Conservation (phyloP, 2,113 vertebrate species). For the Ondatra zibethicus region DNA sequence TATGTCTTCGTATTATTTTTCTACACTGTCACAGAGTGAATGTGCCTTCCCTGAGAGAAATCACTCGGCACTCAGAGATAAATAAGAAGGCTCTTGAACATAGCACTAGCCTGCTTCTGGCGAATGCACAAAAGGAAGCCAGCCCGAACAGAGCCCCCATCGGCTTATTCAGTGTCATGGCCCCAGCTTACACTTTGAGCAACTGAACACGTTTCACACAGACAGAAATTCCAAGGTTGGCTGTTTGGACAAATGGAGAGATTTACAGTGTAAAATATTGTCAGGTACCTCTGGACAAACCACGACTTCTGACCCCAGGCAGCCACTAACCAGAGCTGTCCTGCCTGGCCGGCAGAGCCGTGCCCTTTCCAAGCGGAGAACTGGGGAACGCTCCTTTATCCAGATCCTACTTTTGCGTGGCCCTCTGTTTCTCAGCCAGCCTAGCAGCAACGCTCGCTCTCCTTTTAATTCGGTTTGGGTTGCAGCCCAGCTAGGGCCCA, state of each 20-base stretch:
- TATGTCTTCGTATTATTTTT: neutral
- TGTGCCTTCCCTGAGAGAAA: neutral
- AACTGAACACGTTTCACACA: neutral
- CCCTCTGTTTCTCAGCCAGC: neutral
- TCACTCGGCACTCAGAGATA: neutral
- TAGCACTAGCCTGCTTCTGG: neutral
- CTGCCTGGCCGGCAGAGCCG: neutral
- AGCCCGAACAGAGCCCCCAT: neutral
- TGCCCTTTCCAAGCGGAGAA: neutral
- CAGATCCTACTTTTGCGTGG: neutral
- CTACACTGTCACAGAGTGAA: neutral
- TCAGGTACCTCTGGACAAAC: neutral
- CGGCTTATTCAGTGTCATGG: too few species aligned
- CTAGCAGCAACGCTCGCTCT: fast-evolving
- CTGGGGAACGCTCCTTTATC: neutral
- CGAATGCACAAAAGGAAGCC: neutral
- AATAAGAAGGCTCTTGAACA: neutral
- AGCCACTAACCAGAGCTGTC: neutral
- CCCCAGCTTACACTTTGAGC: neutral
- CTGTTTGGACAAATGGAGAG: neutral
- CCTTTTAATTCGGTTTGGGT: neutral
- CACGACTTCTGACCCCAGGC: neutral
- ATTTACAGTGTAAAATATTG: neutral
- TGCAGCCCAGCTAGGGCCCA: neutral
- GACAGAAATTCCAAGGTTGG: too few species aligned